phyloP scores from a whole-genome alignment of 2,888 invertebrate species.

The Drosophila niveifrons region DNA sequence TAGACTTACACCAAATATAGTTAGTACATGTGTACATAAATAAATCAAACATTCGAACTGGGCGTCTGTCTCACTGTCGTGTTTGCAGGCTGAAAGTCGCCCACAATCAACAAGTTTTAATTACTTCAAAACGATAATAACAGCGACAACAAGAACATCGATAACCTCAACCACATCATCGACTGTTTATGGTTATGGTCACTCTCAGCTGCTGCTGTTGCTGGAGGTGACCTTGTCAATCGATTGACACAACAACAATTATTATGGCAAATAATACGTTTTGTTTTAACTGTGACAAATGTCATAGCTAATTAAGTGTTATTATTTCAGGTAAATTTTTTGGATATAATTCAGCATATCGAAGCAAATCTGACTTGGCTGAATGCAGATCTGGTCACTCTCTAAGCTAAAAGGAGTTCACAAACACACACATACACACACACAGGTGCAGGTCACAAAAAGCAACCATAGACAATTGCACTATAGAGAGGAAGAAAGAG shows the following conservation, averaged over 20 bases:
- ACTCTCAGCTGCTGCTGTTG: slow-evolving; percentile 50
- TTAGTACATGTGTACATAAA: slow-evolving; percentile 18
- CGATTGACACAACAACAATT: slow-evolving; percentile 39
- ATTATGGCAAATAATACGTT: slow-evolving; percentile 9
- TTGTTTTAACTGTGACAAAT: slow-evolving; percentile 21
- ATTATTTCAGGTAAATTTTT: slow-evolving; percentile 16
- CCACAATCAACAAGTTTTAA: slow-evolving; percentile 79
- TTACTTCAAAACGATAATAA: slow-evolving; percentile 52
- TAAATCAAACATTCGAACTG: slow-evolving; percentile 61
- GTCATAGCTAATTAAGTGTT: slow-evolving; percentile 13
- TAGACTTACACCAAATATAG: slow-evolving; percentile 31
- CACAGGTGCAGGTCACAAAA: slow-evolving; percentile 36
- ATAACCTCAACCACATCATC: slow-evolving; percentile 42
- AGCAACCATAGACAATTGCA: slow-evolving; percentile 40
- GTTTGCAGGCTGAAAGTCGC: slow-evolving; percentile 32
- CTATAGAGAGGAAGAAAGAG: neutral
- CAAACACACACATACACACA: slow-evolving; percentile 23
- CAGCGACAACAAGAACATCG: slow-evolving; percentile 27
- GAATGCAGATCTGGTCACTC: slow-evolving; percentile 45
- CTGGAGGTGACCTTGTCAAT: slow-evolving; percentile 55
- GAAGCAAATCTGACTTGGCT: slow-evolving; percentile 5
- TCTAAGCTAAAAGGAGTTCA: slow-evolving; percentile 43
- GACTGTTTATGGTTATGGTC: slow-evolving; percentile 60
- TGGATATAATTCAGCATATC: slow-evolving; percentile 6
- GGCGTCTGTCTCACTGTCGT: slow-evolving; percentile 27